phyloP scores from a whole-genome alignment of 1,140 invertebrate genomes.

The Camponotus floridanus region DNA sequence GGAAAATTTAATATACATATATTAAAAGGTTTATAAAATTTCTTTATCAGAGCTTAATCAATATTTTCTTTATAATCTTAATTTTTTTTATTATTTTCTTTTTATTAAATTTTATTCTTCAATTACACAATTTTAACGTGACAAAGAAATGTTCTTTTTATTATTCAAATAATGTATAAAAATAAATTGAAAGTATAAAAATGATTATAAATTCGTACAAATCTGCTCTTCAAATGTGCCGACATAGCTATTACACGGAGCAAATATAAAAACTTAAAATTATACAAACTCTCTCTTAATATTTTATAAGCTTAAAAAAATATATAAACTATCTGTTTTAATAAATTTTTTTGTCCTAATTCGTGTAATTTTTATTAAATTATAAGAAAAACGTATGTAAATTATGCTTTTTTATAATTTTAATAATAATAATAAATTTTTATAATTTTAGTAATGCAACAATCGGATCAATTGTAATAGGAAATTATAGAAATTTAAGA shows the following conservation, averaged over 20 bases:
- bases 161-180: neutral
- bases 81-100: neutral
- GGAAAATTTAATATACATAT: too few relatives aligned
- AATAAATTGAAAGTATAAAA: neutral
- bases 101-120: neutral
- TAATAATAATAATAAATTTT: constrained; percentile 4
- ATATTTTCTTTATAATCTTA: too few relatives aligned
- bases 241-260: neutral
- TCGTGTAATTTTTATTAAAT: constrained; percentile 30
- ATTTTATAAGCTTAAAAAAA: too few relatives aligned
- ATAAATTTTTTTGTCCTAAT: constrained; percentile 20
- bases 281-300: too few relatives aligned
- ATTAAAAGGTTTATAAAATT: neutral
- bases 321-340: neutral
- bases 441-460: constrained; percentile 30
- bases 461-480: constrained; percentile 3
- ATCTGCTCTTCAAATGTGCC: neutral
- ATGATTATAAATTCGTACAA: neutral
- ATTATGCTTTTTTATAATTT: constrained; percentile 23
- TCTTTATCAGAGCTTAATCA: too few relatives aligned
- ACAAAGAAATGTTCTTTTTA: neutral
- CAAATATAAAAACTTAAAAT: constrained; percentile 5
- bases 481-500: neutral
- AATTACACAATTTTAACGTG: neutral
- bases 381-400: constrained; percentile 29